Conservation (phyloP, 2,888 invertebrate species). For the Cephus spinipes region DNA sequence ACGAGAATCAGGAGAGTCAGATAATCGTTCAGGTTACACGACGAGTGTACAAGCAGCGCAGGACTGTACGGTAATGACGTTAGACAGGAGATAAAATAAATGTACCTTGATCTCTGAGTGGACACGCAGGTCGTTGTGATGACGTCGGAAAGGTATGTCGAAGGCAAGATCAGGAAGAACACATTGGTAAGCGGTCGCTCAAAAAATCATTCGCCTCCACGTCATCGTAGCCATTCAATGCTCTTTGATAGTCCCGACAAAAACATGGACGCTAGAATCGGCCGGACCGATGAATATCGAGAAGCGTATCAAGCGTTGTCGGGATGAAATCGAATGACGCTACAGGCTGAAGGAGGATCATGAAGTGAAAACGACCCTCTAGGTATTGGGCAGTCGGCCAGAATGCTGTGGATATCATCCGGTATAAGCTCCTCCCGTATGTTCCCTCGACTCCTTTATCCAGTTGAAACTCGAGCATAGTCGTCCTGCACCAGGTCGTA, state of each 20-base stretch:
- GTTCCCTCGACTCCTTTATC: conserved; percentile 27
- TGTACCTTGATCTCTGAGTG: no score
- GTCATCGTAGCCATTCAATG: neutral
- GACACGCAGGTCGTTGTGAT: neutral
- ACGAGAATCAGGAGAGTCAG: neutral
- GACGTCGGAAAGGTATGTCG: neutral
- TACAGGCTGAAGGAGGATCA: conserved; percentile 31
- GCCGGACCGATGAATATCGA: neutral
- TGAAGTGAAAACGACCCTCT: conserved; percentile 40
- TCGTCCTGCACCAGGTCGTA: conserved; percentile 10
- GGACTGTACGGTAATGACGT: neutral
- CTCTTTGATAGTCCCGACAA: neutral
- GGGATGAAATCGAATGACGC: conserved; percentile 29
- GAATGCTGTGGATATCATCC: conserved; percentile 36
- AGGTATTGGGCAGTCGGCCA: conserved; percentile 39
- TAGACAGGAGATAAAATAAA: no score
- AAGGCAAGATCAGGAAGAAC: neutral
- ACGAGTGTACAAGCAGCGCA: neutral
- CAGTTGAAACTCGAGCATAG: conserved; percentile 7
- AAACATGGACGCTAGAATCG: neutral
- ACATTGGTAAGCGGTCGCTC: neutral
- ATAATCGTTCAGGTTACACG: neutral
- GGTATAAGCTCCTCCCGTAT: conserved; percentile 31
- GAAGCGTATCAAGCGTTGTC: neutral
- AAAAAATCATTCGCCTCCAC: neutral